phyloP scores from a whole-genome alignment of 2,113 vertebrate species.

The Rhagologus leucostigma region DNA sequence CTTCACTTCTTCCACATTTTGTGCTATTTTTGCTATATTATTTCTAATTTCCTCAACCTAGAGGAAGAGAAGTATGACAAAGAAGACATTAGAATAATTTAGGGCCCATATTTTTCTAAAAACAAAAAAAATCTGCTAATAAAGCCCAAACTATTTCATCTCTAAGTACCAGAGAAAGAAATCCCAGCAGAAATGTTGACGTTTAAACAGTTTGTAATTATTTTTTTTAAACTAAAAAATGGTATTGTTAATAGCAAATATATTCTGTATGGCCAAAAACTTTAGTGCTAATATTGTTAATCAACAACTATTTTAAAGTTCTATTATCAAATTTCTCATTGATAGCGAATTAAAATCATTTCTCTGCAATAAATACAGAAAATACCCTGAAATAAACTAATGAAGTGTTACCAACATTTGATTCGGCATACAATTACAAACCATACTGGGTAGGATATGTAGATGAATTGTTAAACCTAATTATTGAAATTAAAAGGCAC shows the following conservation, averaged over 20 bases:
- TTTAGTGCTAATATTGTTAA: neutral
- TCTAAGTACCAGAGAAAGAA: neutral
- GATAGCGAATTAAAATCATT: neutral
- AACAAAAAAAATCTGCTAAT: neutral
- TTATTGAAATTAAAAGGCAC: neutral
- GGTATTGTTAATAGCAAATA: neutral
- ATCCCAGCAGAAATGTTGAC: neutral
- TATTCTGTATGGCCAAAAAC: neutral
- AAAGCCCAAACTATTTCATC: neutral
- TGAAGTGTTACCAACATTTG: neutral
- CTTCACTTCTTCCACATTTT: conserved; percentile 88
- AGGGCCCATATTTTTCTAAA: neutral
- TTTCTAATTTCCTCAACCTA: conserved; percentile 91
- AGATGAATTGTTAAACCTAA: neutral
- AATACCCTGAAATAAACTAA: neutral
- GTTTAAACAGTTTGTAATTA: neutral
- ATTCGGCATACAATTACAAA: neutral
- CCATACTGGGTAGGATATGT: fast-evolving
- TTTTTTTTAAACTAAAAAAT: neutral
- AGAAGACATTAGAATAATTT: neutral
- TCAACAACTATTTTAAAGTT: neutral
- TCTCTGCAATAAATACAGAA: neutral
- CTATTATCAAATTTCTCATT: neutral
- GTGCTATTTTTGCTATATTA: conserved; percentile 80
- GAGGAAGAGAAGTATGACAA: neutral